A percentile compares a stretch with the other conserved stretches of the same genome.
Evolutionary conservation across 2,797 vertebrate genomes (phyloP).

Genomic region (Lutjanus argentimaculatus): DNA sequence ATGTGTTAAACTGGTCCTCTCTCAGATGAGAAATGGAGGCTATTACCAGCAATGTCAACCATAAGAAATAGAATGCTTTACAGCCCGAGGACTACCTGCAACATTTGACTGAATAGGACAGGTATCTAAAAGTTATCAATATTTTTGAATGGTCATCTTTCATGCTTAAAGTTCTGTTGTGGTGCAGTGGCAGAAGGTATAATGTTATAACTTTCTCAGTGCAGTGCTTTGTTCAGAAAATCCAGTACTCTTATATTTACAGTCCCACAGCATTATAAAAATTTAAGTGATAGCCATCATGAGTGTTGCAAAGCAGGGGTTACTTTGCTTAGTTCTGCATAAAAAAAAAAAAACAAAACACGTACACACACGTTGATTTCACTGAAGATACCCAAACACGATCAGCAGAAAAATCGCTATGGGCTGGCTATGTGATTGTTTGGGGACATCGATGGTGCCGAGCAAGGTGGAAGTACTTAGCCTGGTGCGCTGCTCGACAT

Average conservation of each 20-base stretch:
- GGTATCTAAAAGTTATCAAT: background rate
- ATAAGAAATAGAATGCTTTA: constrained; percentile 21
- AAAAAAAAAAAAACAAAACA: too few species aligned
- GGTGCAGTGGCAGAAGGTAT: background rate
- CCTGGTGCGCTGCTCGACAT: too few species aligned
- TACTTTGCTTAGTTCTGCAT: too few species aligned
- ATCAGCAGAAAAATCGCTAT: too few species aligned
- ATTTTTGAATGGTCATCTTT: constrained; percentile 10
- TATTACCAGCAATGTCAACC: constrained; percentile 44
- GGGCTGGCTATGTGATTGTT: too few species aligned
- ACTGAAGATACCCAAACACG: too few species aligned
- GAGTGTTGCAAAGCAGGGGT: background rate
- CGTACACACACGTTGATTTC: too few species aligned
- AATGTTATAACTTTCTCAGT: background rate
- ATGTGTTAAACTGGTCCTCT: constrained; percentile 57
- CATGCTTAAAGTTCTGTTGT: background rate
- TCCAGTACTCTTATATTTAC: background rate
- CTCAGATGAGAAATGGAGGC: constrained; percentile 46
- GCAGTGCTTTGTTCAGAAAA: background rate
- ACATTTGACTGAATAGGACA: constrained; percentile 14
- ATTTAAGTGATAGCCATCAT: background rate
- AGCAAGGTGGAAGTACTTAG: too few species aligned
- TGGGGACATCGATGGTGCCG: too few species aligned
- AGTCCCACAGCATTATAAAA: background rate
- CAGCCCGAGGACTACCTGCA: background rate